Percentiles rank a stretch among this genome's conserved stretches.
phyloP scores from a whole-genome alignment of 2,113 vertebrate species.

The Gracilinanus agilis region DNA sequence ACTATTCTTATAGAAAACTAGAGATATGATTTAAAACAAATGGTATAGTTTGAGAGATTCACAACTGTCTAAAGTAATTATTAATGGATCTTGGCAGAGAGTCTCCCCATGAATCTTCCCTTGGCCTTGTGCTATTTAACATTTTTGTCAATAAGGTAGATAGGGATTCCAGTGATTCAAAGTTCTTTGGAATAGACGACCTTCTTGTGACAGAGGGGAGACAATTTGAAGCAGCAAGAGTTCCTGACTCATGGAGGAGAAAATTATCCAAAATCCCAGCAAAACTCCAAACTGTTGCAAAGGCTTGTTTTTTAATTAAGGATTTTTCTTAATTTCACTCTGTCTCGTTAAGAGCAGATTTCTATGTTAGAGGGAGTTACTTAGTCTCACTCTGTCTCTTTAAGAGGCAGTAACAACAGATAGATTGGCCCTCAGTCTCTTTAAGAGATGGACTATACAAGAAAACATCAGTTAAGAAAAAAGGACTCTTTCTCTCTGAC shows the following conservation, averaged over 20 bases:
- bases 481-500: too few species aligned
- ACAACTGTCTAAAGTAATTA: not conserved
- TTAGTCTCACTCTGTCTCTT: too few species aligned
- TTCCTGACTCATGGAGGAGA: not conserved
- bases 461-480: too few species aligned
- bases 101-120: not conserved
- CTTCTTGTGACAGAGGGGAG: not conserved
- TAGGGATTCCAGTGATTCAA: not conserved
- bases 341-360: too few species aligned
- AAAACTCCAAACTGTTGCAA: not conserved
- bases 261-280: not conserved
- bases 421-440: too few species aligned
- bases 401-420: too few species aligned
- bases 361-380: too few species aligned
- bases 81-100: not conserved
- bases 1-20: not conserved
- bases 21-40: not conserved
- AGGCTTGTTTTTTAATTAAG: not conserved
- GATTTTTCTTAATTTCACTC: too few species aligned
- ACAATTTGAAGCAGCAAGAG: not conserved
- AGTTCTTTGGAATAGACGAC: not conserved
- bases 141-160: not conserved
- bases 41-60: not conserved
- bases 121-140: not conserved
- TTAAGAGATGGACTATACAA: too few species aligned